phyloP scores from a whole-genome alignment of 2,797 vertebrate genomes.

The Pseudochirops cupreus region DNA sequence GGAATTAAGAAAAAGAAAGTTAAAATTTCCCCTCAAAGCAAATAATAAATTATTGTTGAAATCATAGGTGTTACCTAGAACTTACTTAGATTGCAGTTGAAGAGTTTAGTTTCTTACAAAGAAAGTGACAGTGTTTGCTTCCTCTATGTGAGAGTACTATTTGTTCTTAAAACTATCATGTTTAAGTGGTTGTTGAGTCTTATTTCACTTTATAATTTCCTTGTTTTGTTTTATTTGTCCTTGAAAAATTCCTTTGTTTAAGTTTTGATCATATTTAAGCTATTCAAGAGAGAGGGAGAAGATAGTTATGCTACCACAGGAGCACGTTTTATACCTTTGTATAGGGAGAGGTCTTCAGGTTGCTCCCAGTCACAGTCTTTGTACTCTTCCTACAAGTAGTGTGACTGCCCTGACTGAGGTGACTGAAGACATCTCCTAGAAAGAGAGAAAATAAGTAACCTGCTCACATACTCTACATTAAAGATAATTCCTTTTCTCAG shows the following conservation, averaged over 20 bases:
- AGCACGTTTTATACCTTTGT: background rate
- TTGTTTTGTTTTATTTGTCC: conserved; percentile 26
- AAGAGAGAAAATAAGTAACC: background rate
- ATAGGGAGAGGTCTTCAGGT: background rate
- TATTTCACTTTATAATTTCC: conserved; percentile 33
- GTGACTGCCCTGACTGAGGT: background rate
- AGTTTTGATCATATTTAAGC: conserved; percentile 41
- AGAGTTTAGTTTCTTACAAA: background rate
- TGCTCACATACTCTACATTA: conserved; percentile 6
- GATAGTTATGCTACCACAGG: background rate
- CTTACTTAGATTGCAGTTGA: conserved; percentile 10
- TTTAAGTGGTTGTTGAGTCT: conserved; percentile 40
- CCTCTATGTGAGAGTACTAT: background rate
- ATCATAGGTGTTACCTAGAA: conserved; percentile 46
- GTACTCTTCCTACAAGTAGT: background rate
- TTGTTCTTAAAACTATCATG: conserved; percentile 44
- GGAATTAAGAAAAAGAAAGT: conserved; percentile 51
- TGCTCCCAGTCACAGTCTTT: background rate
- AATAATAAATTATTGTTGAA: conserved; percentile 22
- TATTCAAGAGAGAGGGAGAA: conserved; percentile 31
- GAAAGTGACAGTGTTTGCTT: background rate
- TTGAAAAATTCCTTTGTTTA: conserved; percentile 38
- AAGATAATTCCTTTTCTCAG: conserved; percentile 14
- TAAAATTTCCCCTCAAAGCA: conserved; percentile 29
- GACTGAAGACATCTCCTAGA: background rate